Conservation (phyloP, 2,888 invertebrate genomes). For the Chydorus sphaericus region DNA sequence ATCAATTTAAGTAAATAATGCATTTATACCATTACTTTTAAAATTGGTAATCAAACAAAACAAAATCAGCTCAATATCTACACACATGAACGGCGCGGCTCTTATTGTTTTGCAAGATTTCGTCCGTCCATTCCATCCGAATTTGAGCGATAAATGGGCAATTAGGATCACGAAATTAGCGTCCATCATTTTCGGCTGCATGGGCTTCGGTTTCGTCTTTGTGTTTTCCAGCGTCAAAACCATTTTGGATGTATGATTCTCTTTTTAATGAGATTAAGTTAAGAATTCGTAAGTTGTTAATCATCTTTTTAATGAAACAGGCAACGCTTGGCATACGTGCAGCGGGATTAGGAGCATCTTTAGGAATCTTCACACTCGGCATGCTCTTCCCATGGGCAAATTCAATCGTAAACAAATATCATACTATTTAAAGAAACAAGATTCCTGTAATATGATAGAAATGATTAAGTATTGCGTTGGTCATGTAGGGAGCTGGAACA, state of each 20-base stretch:
- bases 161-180: constrained; percentile 46
- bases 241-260: constrained; percentile 45
- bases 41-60: no score
- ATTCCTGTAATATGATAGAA: no score
- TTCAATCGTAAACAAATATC: constrained; percentile 41
- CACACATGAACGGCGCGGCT: not conserved
- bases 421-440: not conserved
- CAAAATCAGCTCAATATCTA: not conserved
- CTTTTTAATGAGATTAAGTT: not conserved
- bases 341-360: constrained; percentile 71
- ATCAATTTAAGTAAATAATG: no score
- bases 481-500: constrained; percentile 23
- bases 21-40: not conserved
- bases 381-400: constrained; percentile 82
- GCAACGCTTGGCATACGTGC: constrained; percentile 53
- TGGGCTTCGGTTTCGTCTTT: constrained; percentile 68
- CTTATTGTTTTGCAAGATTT: constrained; percentile 59
- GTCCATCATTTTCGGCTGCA: constrained; percentile 51
- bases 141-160: constrained; percentile 24
- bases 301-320: not conserved
- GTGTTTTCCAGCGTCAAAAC: constrained; percentile 73
- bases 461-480: no score
- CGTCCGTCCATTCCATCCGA: constrained; percentile 42
- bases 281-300: no score
- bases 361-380: constrained; percentile 73